phyloP scores from a whole-genome alignment of 2,888 invertebrate species.

The Endotricha flammealis region DNA sequence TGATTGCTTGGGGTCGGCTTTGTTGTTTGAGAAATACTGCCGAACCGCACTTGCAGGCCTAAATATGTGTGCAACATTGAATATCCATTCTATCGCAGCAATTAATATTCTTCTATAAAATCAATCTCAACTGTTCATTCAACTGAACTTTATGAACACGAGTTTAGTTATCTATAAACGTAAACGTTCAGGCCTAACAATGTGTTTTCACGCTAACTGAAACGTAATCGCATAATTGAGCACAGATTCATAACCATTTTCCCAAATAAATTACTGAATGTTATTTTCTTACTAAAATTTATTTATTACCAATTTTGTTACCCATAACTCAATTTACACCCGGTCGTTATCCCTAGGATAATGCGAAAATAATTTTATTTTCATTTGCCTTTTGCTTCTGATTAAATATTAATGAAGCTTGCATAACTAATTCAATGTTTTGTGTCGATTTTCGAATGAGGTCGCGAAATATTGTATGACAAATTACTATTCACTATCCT shows the following conservation, averaged over 20 bases:
- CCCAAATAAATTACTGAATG: neutral
- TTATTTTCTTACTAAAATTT: too few species aligned
- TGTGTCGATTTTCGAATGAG: neutral
- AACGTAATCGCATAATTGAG: neutral
- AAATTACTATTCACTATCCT: too few species aligned
- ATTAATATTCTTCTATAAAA: too few species aligned
- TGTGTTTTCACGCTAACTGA: neutral
- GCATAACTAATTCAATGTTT: slow-evolving; percentile 1
- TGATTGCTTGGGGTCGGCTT: too few species aligned
- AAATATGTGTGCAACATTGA: too few species aligned
- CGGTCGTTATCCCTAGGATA: neutral
- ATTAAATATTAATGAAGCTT: slow-evolving; percentile 2
- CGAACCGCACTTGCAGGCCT: too few species aligned
- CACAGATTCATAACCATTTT: neutral
- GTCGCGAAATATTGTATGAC: neutral
- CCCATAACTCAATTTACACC: neutral
- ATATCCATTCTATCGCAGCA: too few species aligned
- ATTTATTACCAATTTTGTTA: neutral
- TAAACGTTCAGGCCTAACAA: neutral
- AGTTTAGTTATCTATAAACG: neutral
- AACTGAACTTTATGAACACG: too few species aligned
- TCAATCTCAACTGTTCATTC: too few species aligned
- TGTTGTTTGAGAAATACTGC: too few species aligned
- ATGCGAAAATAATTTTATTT: neutral
- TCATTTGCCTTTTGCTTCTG: neutral